A percentile compares a stretch with the other conserved stretches of the same genome.
Conservation (phyloP, 2,888 invertebrate genomes). For the Caradrina kadenii region DNA sequence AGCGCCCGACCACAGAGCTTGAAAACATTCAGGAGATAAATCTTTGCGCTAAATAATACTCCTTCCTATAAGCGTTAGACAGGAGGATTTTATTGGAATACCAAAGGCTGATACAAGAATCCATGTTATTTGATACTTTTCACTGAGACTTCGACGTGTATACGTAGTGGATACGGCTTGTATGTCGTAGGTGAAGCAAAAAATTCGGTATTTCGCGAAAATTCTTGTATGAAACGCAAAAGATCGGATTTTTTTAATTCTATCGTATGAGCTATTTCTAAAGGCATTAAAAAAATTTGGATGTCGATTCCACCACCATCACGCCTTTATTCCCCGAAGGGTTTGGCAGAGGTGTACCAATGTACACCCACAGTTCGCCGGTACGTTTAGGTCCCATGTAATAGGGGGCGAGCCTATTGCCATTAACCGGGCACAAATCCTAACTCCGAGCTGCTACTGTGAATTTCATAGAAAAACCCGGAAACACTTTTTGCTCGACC, state of each 20-base stretch:
- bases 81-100: slow-evolving; percentile 61
- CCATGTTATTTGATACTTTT: slow-evolving; percentile 56
- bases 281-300: no score
- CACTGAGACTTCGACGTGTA: slow-evolving; percentile 8
- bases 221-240: neutral
- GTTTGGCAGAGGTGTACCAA: no score
- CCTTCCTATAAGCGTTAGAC: neutral
- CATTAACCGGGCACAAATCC: no score
- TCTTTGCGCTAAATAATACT: slow-evolving; percentile 43
- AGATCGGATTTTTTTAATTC: neutral
- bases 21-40: slow-evolving; percentile 46
- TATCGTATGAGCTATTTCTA: no score
- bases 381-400: no score
- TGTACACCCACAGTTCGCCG: no score
- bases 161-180: slow-evolving; percentile 14
- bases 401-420: no score
- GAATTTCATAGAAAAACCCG: no score
- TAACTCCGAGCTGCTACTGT: no score
- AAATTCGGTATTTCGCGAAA: neutral
- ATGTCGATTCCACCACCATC: no score
- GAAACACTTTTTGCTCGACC: no score
- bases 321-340: no score
- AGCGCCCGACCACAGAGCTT: slow-evolving; percentile 11
- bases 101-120: slow-evolving; percentile 53
- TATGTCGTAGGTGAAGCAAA: neutral